A percentile compares a stretch with the other conserved stretches of the same genome.
Evolutionary conservation across 2,113 vertebrate species (phyloP).

Genomic region (Condylura cristata): DNA sequence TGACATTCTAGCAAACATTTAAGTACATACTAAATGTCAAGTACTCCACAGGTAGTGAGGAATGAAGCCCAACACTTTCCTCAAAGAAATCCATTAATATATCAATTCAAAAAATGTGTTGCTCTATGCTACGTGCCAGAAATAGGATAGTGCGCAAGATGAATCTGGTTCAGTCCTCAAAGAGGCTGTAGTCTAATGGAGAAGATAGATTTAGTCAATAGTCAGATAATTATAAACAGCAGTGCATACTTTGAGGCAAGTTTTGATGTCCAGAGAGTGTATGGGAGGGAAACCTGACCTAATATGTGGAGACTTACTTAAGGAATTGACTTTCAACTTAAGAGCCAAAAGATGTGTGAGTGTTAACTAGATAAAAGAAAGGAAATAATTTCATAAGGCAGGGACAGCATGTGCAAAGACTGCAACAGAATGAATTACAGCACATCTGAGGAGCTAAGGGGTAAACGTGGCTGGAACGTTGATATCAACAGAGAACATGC

Average conservation of each 20-base stretch:
- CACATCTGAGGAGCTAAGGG: background rate
- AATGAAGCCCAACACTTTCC: background rate
- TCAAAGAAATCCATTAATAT: background rate
- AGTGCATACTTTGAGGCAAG: background rate
- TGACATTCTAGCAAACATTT: background rate
- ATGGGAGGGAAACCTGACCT: background rate
- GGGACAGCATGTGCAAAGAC: background rate
- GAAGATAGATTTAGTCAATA: slow-evolving; percentile 15
- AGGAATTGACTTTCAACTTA: slow-evolving; percentile 9
- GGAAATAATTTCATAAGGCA: background rate
- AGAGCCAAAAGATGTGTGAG: background rate
- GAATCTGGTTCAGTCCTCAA: background rate
- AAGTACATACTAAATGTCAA: background rate
- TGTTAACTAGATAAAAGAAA: slow-evolving; percentile 41
- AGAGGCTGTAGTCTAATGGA: background rate
- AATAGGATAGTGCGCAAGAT: background rate
- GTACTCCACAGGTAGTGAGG: background rate
- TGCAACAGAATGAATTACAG: slow-evolving; percentile 8
- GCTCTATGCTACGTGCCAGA: background rate
- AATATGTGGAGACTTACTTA: background rate
- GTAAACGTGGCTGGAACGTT: background rate
- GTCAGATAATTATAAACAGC: background rate
- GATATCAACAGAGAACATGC: background rate
- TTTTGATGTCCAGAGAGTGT: background rate
- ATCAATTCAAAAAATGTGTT: background rate